Evolutionary conservation across 2,113 vertebrate species (phyloP), one percentile per base, ranked within the genome.

Genomic region (Motacilla tschutschensis): DNA sequence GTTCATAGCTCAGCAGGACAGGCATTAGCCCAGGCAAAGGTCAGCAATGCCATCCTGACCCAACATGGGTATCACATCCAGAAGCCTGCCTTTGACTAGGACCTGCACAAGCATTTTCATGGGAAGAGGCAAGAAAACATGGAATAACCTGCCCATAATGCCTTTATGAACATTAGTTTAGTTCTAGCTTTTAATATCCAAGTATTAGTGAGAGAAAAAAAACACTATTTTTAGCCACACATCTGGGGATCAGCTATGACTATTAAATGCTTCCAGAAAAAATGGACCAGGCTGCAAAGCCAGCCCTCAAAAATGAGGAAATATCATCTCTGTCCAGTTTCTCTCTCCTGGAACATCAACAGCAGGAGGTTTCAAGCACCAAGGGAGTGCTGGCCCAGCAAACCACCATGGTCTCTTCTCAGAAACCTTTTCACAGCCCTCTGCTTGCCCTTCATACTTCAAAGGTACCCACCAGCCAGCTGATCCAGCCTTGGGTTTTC

Each of bases 231-330:
- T 84, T 57, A 78, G 46, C 48, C 66, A 72, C 8, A 19, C 35
- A 29, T 69, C 66, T 76, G 35, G 26, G 64, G 35, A 64, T 79
- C 24, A 38, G 40, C 35, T 88, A 16, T 60, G n/a, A 57, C 48
- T 83, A 8, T 60, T 67, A 83, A 83, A 47, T 38, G 40, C 51
- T 86, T 81, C 58, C 62, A 81, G 59, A 48, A 84, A 57, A 72
- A 70, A 55, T 18, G 14, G 9, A 36, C 40, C 25, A 36, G 29
- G 33, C 29, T 80, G 54, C 46, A 79, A 79, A 83, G 6, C 38
- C 71, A 76, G 8, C 16, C 66, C 63, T 81, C 46, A 93, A 57
- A 91, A 90, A 72, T 41, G n/a, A 72, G 59, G n/a, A 88, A 72
- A 79, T 33, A 4, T 29, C 16, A 6, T 20, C 43, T 58, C 66